Percentiles rank a stretch among this genome's conserved stretches.
Evolutionary conservation across 2,888 invertebrate species (phyloP).

Genomic region (Nineta flava): DNA sequence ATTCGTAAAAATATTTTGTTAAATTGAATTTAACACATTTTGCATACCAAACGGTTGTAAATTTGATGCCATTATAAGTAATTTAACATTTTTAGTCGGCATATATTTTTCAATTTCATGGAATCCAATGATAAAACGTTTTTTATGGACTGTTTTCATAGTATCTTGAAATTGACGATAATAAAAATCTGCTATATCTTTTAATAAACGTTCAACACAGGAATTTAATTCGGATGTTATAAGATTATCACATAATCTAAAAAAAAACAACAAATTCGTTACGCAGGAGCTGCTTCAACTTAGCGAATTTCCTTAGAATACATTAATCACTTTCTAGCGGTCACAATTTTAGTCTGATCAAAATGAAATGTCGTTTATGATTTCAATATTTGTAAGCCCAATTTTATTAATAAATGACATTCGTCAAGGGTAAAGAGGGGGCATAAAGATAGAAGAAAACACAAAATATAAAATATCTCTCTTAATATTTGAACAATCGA

Average conservation of each 20-base stretch:
- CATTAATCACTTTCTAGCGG: too few species aligned
- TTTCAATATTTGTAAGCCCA: too few species aligned
- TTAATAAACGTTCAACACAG: conserved; percentile 30
- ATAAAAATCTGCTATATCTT: conserved; percentile 41
- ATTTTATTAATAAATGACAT: too few species aligned
- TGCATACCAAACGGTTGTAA: conserved; percentile 28
- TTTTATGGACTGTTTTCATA: conserved; percentile 36
- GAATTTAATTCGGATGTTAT: conserved; percentile 36
- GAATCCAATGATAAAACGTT: conserved; percentile 43
- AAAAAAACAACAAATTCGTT: too few species aligned
- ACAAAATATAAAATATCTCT: too few species aligned
- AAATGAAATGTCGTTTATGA: too few species aligned
- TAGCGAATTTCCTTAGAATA: too few species aligned
- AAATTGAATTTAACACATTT: background rate
- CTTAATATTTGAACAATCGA: too few species aligned
- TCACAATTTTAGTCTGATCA: too few species aligned
- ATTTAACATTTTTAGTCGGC: conserved; percentile 37
- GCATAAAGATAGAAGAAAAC: too few species aligned
- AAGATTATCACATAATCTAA: conserved; percentile 41
- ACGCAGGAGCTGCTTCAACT: too few species aligned
- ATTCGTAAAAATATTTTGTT: background rate
- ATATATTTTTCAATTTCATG: conserved; percentile 41
- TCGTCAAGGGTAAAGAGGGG: too few species aligned
- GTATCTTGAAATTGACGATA: conserved; percentile 41
- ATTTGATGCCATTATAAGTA: conserved; percentile 46